Conservation (phyloP, 2,113 vertebrate genomes). For the Perca fluviatilis region DNA sequence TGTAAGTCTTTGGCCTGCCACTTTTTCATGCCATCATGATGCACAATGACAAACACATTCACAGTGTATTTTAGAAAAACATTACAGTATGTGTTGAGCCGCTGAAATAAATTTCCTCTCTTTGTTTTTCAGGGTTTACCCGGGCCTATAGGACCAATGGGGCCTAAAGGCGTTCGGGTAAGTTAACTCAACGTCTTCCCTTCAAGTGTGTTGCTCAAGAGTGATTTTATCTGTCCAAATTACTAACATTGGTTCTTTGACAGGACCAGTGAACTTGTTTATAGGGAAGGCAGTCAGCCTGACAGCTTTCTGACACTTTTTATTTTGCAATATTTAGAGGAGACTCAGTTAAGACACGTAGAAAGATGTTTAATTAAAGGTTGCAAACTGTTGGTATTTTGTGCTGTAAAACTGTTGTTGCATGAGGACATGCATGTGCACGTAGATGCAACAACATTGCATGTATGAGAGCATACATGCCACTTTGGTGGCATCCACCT, state of each 20-base stretch:
- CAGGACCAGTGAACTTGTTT: slow-evolving; percentile 17
- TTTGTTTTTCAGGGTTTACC: slow-evolving; percentile 94
- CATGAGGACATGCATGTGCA: slow-evolving; percentile 37
- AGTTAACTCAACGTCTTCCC: slow-evolving; percentile 72
- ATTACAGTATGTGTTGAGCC: not conserved
- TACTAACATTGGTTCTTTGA: slow-evolving; percentile 30
- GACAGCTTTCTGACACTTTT: slow-evolving; percentile 19
- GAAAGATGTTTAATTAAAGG: slow-evolving; percentile 4
- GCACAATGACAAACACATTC: slow-evolving; percentile 14
- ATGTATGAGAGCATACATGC: slow-evolving; percentile 19
- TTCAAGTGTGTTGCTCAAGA: slow-evolving; percentile 7
- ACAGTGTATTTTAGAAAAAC: slow-evolving; percentile 4
- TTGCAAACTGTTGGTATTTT: slow-evolving; percentile 11
- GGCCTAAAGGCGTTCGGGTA: slow-evolving; percentile 97
- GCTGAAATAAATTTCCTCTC: slow-evolving; percentile 65
- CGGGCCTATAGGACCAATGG: slow-evolving; percentile 93
- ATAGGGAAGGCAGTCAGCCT: not conserved
- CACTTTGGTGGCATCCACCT: slow-evolving; percentile 24
- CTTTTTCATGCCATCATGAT: not conserved
- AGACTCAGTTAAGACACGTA: not conserved
- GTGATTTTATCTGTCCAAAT: slow-evolving; percentile 22
- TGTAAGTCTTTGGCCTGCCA: not conserved
- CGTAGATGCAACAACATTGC: slow-evolving; percentile 14
- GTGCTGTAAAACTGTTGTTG: slow-evolving; percentile 16
- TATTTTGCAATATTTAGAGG: not conserved